These are phyloP conservation scores for Etheostoma cragini DNA, from an alignment of 2,113 vertebrate genomes.

Conservation along the genomic window DNA sequence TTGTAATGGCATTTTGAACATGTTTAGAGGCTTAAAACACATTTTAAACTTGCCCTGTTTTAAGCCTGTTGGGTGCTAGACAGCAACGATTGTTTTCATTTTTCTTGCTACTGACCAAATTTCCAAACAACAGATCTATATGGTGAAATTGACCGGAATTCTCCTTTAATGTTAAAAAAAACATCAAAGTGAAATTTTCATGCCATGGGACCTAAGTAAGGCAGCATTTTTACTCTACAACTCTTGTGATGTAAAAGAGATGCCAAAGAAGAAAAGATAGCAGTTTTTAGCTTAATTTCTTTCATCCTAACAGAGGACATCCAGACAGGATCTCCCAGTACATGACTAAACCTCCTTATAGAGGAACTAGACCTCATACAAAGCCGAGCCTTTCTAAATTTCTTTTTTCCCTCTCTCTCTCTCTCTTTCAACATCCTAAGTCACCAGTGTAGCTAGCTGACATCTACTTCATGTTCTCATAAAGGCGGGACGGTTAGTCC, in stretches of 20 bases:
- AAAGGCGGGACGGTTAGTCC: slow-evolving; percentile 10
- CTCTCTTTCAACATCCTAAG: background rate
- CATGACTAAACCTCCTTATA: slow-evolving; percentile 34
- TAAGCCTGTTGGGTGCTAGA: too few species aligned
- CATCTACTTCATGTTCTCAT: background rate
- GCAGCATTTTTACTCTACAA: background rate
- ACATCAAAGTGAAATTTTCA: too few species aligned
- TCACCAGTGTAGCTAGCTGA: background rate
- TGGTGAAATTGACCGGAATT: too few species aligned
- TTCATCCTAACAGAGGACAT: slow-evolving; percentile 6
- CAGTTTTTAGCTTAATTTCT: slow-evolving; percentile 7
- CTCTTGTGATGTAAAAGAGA: background rate
- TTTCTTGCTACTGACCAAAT: too few species aligned
- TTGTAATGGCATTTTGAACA: too few species aligned
- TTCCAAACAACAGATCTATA: too few species aligned
- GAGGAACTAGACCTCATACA: background rate
- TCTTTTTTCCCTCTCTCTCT: background rate
- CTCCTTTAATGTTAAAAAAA: too few species aligned
- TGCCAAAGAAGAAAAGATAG: background rate
- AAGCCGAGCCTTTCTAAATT: background rate
- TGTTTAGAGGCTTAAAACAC: too few species aligned
- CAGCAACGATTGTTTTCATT: too few species aligned
- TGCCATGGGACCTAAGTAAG: too few species aligned
- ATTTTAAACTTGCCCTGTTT: too few species aligned
- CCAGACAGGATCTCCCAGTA: slow-evolving; percentile 15